phyloP scores from a whole-genome alignment of 92 coral and sea anemone genomes.

The Pocillopora meandrina region DNA sequence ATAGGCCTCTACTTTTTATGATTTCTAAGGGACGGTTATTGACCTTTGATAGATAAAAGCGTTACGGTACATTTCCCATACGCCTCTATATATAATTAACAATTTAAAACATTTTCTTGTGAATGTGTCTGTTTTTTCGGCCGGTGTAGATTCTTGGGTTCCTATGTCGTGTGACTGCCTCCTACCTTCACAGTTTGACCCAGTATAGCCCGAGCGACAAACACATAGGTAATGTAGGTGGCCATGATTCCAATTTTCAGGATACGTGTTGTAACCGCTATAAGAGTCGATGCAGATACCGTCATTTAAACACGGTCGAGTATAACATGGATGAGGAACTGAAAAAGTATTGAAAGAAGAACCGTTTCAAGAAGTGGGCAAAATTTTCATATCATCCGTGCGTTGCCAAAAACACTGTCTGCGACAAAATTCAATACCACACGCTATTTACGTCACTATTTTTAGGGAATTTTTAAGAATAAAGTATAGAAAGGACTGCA shows the following conservation, averaged over 20 bases:
- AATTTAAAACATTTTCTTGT: no score
- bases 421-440: no score
- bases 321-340: constrained; percentile 97
- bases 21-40: neutral
- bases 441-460: no score
- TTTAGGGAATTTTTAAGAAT: no score
- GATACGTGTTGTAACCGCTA: constrained; percentile 94
- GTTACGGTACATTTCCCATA: neutral
- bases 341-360: neutral
- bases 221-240: constrained; percentile 90
- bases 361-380: no score
- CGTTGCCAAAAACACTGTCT: no score
- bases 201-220: constrained; percentile 84
- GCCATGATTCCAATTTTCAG: constrained; percentile 93
- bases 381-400: no score
- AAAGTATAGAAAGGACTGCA: no score
- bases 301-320: constrained; percentile 86
- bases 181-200: constrained; percentile 93
- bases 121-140: no score
- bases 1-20: neutral
- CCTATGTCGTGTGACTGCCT: neutral
- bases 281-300: constrained; percentile 96
- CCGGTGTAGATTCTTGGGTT: no score
- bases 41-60: neutral
- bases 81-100: no score